These are phyloP conservation scores for Sebastes iracundus DNA, from an alignment of 2,797 vertebrate species.

Conservation along the genomic window DNA sequence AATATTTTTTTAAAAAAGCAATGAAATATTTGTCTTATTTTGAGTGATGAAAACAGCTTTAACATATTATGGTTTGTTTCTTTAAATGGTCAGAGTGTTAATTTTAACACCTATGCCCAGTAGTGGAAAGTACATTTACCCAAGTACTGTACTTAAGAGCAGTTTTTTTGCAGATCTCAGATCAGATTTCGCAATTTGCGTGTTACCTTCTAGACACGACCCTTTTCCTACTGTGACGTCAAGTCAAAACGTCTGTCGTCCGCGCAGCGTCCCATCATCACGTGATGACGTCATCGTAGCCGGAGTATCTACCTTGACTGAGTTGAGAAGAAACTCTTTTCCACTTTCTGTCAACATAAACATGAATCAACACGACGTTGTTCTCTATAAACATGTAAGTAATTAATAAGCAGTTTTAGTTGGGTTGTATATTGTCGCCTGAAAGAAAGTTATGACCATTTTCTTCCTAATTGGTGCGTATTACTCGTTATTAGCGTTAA, in stretches of 20 bases:
- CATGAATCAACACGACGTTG: background rate
- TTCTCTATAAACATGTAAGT: background rate
- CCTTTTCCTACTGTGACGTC: no score
- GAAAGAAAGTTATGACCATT: background rate
- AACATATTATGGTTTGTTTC: background rate
- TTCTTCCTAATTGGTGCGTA: background rate
- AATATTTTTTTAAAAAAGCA: fast-evolving
- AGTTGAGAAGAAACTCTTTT: background rate
- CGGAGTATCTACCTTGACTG: background rate
- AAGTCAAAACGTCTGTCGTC: background rate
- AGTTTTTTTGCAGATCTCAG: no score
- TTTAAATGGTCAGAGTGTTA: no score
- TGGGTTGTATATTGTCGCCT: background rate
- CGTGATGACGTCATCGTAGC: background rate
- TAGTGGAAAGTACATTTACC: no score
- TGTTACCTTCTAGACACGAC: no score
- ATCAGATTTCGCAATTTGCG: no score
- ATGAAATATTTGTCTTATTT: background rate
- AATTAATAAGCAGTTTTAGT: background rate
- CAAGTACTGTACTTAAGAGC: no score
- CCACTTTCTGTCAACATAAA: background rate
- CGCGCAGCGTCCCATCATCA: no score
- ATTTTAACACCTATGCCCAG: no score
- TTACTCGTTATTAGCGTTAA: background rate
- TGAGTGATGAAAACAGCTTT: background rate